Percentiles rank a stretch among this genome's conserved stretches.
phyloP scores from a whole-genome alignment of 2,888 invertebrate species.

The Buathra laborator region DNA sequence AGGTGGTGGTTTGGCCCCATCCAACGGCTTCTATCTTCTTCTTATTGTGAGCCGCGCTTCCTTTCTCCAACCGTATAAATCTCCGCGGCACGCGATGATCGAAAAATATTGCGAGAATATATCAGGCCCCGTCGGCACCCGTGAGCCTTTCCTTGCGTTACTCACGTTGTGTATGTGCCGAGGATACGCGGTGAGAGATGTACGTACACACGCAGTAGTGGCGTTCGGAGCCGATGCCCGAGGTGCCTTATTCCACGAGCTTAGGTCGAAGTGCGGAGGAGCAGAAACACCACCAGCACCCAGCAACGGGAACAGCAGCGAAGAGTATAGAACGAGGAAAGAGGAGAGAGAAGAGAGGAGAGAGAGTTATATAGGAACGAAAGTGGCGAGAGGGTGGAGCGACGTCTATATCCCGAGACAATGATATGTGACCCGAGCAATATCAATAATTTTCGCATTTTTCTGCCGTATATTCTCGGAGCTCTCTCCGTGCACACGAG shows the following conservation, averaged over 20 bases:
- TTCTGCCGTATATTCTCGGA: constrained; percentile 80
- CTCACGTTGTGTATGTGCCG: constrained; percentile 19
- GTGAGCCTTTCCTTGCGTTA: constrained; percentile 56
- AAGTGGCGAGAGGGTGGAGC: constrained; percentile 74
- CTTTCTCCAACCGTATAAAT: constrained; percentile 81
- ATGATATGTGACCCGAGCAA: constrained; percentile 85
- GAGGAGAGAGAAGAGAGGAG: constrained; percentile 62
- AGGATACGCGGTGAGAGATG: constrained; percentile 26
- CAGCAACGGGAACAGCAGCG: constrained; percentile 26
- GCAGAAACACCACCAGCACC: constrained; percentile 50
- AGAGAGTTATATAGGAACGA: constrained; percentile 76
- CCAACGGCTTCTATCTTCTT: constrained; percentile 53
- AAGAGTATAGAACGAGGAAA: constrained; percentile 40
- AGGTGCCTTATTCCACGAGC: constrained; percentile 61
- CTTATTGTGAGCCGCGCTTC: constrained; percentile 70
- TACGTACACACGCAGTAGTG: constrained; percentile 31
- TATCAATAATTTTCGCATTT: constrained; percentile 85
- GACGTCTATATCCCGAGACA: constrained; percentile 84
- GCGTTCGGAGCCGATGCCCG: constrained; percentile 58
- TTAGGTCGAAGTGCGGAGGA: constrained; percentile 62
- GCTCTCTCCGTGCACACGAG: constrained; percentile 56
- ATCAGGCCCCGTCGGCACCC: constrained; percentile 83
- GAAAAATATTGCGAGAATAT: constrained; percentile 85
- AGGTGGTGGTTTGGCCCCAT: constrained; percentile 80
- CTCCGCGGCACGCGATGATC: constrained; percentile 85